A percentile compares a stretch with the other conserved stretches of the same genome.
Evolutionary conservation across 2,113 vertebrate genomes (phyloP).

Genomic region (Accipiter virgatus): DNA sequence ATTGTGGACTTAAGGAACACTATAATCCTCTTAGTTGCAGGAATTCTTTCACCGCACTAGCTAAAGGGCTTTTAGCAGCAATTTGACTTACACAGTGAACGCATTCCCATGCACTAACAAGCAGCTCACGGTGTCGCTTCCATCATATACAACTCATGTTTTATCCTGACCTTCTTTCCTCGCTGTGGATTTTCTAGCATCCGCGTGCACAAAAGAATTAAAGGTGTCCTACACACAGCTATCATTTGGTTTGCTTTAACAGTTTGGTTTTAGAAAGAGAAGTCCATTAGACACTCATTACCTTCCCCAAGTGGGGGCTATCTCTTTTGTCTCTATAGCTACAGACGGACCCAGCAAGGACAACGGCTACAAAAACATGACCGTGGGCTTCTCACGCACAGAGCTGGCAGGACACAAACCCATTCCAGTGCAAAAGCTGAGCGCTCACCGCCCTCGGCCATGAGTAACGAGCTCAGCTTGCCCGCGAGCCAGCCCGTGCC

Average conservation of each 20-base stretch:
- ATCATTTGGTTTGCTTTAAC: neutral
- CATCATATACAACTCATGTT: neutral
- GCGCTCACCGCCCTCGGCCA: rapidly evolving
- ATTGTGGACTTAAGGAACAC: neutral
- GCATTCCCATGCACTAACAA: neutral
- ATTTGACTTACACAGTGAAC: neutral
- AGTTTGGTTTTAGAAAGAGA: neutral
- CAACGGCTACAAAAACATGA: neutral
- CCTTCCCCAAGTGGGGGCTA: neutral
- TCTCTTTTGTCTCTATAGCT: neutral
- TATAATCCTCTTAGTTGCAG: conserved; percentile 20
- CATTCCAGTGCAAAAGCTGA: neutral
- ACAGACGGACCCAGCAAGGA: neutral
- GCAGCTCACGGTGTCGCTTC: neutral
- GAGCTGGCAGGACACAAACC: neutral
- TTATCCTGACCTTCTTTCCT: neutral
- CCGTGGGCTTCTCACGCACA: neutral
- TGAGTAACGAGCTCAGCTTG: neutral
- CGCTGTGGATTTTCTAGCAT: neutral
- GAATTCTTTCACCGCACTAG: neutral
- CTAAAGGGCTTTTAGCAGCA: neutral
- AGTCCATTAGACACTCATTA: neutral
- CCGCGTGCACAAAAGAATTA: neutral
- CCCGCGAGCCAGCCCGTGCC: neutral
- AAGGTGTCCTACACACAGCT: neutral